Conservation (phyloP, 2,888 invertebrate species). For the Eutolmus rufibarbis region DNA sequence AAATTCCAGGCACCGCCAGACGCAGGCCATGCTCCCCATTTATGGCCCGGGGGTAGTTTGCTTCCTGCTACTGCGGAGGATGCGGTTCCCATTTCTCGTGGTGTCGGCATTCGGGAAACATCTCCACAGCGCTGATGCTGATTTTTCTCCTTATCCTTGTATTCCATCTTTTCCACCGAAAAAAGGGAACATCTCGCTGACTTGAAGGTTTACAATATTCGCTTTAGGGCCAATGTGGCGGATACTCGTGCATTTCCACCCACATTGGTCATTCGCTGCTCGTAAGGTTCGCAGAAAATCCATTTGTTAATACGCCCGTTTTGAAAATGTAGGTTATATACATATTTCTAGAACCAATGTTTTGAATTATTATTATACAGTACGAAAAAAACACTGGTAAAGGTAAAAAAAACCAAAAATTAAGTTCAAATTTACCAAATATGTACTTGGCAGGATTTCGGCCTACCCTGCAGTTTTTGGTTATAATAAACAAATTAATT, state of each 20-base stretch:
- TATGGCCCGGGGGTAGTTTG: conserved; percentile 7
- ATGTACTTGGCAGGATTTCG: no score
- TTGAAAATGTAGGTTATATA: no score
- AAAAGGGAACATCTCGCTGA: background rate
- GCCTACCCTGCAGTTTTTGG: no score
- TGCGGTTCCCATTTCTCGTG: background rate
- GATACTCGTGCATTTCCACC: background rate
- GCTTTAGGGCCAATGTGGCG: background rate
- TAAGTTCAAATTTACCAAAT: no score
- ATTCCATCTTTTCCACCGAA: background rate
- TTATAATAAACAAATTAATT: no score
- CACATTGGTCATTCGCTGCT: background rate
- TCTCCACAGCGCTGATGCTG: background rate
- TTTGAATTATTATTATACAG: no score
- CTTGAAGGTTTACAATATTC: background rate
- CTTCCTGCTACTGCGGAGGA: background rate
- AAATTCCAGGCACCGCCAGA: conserved; percentile 40
- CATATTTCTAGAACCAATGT: no score
- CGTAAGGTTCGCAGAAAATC: no score
- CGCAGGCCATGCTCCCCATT: conserved; percentile 18
- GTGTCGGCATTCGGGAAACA: background rate
- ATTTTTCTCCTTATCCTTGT: conserved; percentile 18
- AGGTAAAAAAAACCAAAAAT: no score
- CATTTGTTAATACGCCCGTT: no score
- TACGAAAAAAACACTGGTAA: no score